Conservation (phyloP, 2,797 vertebrate genomes). For the Phrynocephalus guinanensis region DNA sequence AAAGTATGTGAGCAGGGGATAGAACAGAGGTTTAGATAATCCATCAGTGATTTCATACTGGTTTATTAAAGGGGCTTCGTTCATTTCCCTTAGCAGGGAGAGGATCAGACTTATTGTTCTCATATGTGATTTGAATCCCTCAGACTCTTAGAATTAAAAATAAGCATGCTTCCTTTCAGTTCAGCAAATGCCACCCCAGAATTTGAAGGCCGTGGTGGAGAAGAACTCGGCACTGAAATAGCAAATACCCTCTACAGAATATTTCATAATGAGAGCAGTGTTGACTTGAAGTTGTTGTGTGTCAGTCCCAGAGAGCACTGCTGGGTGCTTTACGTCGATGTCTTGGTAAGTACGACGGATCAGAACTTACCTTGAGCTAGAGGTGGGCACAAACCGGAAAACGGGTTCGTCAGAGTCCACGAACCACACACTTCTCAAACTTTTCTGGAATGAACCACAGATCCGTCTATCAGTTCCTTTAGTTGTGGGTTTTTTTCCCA, state of each 20-base stretch:
- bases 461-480: too few species aligned
- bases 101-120: slow-evolving; percentile 30
- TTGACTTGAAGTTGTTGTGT: slow-evolving; percentile 88
- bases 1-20: too few species aligned
- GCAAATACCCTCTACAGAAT: slow-evolving; percentile 91
- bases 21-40: not conserved
- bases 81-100: not conserved
- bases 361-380: not conserved
- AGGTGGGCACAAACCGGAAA: too few species aligned
- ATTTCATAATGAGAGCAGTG: slow-evolving; percentile 87
- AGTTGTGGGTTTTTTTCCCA: too few species aligned
- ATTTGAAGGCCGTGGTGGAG: slow-evolving; percentile 96
- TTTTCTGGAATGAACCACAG: too few species aligned
- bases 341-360: slow-evolving; percentile 85
- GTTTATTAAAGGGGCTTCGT: slow-evolving; percentile 14
- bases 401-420: too few species aligned
- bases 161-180: slow-evolving; percentile 72
- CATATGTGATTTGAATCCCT: slow-evolving; percentile 14
- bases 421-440: too few species aligned
- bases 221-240: slow-evolving; percentile 92
- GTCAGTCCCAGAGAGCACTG: slow-evolving; percentile 92
- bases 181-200: slow-evolving; percentile 95
- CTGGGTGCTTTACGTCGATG: slow-evolving; percentile 95
- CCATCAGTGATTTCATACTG: not conserved
- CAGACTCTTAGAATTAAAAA: not conserved